Base-by-base conservation (phyloP, 1,140 invertebrate species). In the Homalodisca vitripennis region DNA sequence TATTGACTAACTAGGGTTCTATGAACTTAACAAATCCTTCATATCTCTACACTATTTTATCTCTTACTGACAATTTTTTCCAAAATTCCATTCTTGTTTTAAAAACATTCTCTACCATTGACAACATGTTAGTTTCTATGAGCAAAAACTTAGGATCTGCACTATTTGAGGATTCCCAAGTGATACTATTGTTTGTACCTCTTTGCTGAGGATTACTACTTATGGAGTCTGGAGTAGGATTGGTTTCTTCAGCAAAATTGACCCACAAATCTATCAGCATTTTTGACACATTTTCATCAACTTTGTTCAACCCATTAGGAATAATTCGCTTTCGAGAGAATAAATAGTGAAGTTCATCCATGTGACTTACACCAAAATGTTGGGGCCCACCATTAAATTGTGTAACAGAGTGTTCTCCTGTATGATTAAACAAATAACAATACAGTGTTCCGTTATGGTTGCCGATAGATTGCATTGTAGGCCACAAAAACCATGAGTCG, bases 241-340 rank as follows among this genome's bases (percentile, higher is more conserved):
- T 24, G 2, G 14, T 13, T 6, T 60, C 14, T 10, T 13, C 24
- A 26, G 55, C 55, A 60, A 60, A 60, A 30, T 60, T 60, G 2
- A 60, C 55, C 55, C 55, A 60, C 22, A 60, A 60, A 27, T 60
- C 27, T 12, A 60, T 24, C 27, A 60, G 12, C 55, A 60, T 22
- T 29, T 60, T 27, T 6, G 55, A 60, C 14, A 60, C 29, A n/a
- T 26, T 60, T 30, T 26, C 24, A 26, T 60, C 26, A 27, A 27
- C n/a, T 29, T 2, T n/a, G 29, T 60, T 60, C 24, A 60, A 60
- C 2, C 2, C 2, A 22, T 10, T n/a, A 60, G 34, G 34, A 17
- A 60, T 27, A n/a, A 22, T 3, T 29, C 29, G 26, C 14, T 13
- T 27, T 12, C 29, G 55, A 3, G 14, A 22, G 26, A 60, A 60